These are phyloP conservation scores for Micromys minutus DNA, from an alignment of 2,113 vertebrate genomes.

Conservation along the genomic window DNA sequence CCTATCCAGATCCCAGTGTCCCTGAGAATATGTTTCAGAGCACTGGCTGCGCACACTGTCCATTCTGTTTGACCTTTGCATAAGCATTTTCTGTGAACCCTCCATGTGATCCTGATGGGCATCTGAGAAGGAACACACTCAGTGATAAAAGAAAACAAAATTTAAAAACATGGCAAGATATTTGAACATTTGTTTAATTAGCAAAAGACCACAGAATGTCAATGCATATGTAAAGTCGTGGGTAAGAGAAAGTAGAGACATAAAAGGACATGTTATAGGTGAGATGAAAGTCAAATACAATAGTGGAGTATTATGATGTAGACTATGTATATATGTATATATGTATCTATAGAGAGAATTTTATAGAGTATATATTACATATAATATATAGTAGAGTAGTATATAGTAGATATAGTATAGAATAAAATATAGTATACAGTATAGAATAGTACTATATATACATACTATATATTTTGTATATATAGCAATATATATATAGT, in stretches of 20 bases:
- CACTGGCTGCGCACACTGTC: neutral
- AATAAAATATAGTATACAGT: neutral
- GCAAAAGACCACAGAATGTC: conserved; percentile 14
- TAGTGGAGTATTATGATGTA: neutral
- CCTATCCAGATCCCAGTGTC: neutral
- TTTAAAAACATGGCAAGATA: neutral
- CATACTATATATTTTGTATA: neutral
- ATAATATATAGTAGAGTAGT: too few species aligned
- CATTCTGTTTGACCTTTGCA: neutral
- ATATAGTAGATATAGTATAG: neutral
- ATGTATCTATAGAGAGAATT: neutral
- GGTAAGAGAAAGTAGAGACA: neutral
- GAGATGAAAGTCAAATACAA: neutral
- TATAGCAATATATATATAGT: neutral
- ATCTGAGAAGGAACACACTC: neutral
- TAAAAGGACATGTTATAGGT: neutral
- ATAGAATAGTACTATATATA: too few species aligned
- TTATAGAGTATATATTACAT: neutral
- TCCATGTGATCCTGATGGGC: neutral
- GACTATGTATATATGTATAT: neutral
- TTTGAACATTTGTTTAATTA: neutral
- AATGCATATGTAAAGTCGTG: too few species aligned
- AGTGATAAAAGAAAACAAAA: neutral
- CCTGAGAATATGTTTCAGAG: neutral
- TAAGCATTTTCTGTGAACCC: conserved; percentile 8